phyloP scores from a whole-genome alignment of 2,888 invertebrate genomes.

The Petrophora chlorosata region DNA sequence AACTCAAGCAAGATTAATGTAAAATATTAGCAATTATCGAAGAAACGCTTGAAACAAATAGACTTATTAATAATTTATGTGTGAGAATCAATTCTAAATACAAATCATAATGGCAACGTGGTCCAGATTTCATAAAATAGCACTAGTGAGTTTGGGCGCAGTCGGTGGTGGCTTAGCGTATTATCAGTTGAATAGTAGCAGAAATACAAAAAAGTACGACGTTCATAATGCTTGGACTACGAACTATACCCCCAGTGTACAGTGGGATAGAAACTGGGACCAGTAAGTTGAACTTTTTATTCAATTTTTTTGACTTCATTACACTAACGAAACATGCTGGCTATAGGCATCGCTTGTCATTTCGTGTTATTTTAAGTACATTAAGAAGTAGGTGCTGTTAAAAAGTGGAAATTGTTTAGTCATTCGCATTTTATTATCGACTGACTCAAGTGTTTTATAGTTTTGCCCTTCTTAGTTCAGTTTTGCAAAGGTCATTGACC shows the following conservation, averaged over 20 bases:
- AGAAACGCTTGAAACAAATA: too few relatives aligned
- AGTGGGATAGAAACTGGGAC: constrained; percentile 96
- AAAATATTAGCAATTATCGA: too few relatives aligned
- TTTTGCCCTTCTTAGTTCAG: too few relatives aligned
- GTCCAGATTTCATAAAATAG: constrained; percentile 83
- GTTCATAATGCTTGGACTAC: constrained; percentile 89
- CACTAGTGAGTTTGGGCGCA: constrained; percentile 85
- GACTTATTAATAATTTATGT: too few relatives aligned
- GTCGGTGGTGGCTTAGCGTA: constrained; percentile 86
- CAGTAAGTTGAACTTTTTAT: constrained; percentile 81
- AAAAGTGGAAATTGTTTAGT: too few relatives aligned
- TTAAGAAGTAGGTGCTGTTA: too few relatives aligned
- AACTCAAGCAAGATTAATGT: too few relatives aligned
- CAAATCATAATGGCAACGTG: constrained; percentile 77
- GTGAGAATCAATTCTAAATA: background rate
- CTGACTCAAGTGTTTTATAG: too few relatives aligned
- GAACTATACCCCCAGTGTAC: constrained; percentile 85
- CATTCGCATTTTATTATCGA: too few relatives aligned
- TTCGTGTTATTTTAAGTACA: too few relatives aligned
- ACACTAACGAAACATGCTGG: background rate
- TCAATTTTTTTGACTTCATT: background rate
- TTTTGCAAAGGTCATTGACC: too few relatives aligned
- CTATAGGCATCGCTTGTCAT: too few relatives aligned
- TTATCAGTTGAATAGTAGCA: constrained; percentile 78
- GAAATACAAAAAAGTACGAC: constrained; percentile 67